Percentiles rank a stretch among this genome's conserved stretches.
Evolutionary conservation across 2,113 vertebrate genomes (phyloP).

Genomic region (Bubo scandiacus): DNA sequence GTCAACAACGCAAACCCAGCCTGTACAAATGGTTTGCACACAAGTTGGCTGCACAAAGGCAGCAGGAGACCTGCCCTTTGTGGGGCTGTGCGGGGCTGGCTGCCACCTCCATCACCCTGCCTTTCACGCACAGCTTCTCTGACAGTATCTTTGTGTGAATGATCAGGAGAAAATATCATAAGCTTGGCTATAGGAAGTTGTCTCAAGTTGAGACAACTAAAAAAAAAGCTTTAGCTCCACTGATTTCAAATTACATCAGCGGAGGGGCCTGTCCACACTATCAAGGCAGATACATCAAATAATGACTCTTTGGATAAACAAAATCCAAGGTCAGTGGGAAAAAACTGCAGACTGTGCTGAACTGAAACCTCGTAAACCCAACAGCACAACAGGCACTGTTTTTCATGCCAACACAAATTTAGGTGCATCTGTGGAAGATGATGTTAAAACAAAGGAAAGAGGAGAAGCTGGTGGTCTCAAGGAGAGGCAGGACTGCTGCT

Average conservation of each 20-base stretch:
- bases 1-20: rapidly evolving
- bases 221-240: background rate
- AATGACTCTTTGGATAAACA: background rate
- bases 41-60: rapidly evolving
- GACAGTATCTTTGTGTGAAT: background rate
- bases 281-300: background rate
- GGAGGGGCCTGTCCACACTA: background rate
- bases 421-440: background rate
- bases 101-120: background rate
- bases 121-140: background rate
- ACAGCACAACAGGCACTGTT: background rate
- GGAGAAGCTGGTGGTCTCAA: background rate
- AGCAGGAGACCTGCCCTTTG: background rate
- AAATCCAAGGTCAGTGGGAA: background rate
- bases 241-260: background rate
- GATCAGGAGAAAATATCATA: rapidly evolving
- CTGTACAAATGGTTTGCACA: background rate
- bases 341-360: background rate
- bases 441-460: background rate
- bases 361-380: background rate
- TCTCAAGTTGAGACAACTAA: background rate
- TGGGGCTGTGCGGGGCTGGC: background rate
- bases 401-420: background rate
- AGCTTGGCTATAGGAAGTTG: background rate
- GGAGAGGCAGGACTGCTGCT: background rate